Base-by-base conservation (phyloP, 2,888 invertebrate species). In the Dicyrtoma fusca region DNA sequence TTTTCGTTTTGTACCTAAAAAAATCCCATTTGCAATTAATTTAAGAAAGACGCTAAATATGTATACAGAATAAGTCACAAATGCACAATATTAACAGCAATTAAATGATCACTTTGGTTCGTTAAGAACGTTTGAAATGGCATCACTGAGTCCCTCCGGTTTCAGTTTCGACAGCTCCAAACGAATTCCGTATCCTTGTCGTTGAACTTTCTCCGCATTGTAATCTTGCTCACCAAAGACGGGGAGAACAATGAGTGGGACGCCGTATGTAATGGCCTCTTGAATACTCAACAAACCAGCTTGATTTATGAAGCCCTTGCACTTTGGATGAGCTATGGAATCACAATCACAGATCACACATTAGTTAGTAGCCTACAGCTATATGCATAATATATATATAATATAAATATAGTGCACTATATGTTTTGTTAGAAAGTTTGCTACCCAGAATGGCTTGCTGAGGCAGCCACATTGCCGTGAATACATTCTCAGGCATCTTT, bases 281-380 rank as follows among this genome's bases (percentile, higher is more conserved):
- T 87, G 87, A 1, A 88, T 84, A 59, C 89, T 88, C 76, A 89
- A 88, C 73, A 88, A 84, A 1, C 90, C 90, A 3, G 89, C 89
- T 80, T 90, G 90, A 0, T 88, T 87, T 78, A 90, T 86, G 80
- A 90, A 90, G 0, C 86, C 81, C 75, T 85, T 85, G 1, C 87
- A 83, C 71, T 87, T 87, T 1, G 84, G 83, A 82, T 88, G 88
- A 1, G 85, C 87, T 87, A 77, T 61, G 34, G n/a, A 53, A 59
- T 42, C 53, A 6, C 66, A 13, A 19, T 10, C 11, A 11, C 59
- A 11, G 13, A 11, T 10, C 6, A n/a, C n/a, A 21, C 21, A 25
- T 13, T 59, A 59, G 8, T n/a, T n/a, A n/a, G n/a, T n/a, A n/a
- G n/a, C n/a, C n/a, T n/a, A n/a, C n/a, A n/a, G n/a, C n/a, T n/a